Conservation (phyloP, 2,797 vertebrate species). For the Silurus aristotelis region DNA sequence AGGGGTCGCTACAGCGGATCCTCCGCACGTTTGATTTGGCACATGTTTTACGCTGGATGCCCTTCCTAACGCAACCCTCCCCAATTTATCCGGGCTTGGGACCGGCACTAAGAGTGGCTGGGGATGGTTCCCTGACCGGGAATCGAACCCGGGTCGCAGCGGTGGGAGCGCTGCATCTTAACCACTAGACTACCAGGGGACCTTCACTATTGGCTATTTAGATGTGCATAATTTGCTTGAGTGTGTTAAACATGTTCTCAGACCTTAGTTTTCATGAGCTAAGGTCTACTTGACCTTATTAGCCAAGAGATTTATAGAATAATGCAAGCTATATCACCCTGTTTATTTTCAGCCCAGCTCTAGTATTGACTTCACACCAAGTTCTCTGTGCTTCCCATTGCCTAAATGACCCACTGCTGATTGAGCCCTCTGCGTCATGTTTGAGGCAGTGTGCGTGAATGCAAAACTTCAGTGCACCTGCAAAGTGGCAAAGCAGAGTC, state of each 20-base stretch:
- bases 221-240: no score
- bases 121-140: no score
- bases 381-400: slow-evolving; percentile 26
- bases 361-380: neutral
- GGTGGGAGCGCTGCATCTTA: no score
- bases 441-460: slow-evolving; percentile 19
- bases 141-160: no score
- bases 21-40: no score
- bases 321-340: neutral
- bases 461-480: slow-evolving; percentile 36
- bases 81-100: no score
- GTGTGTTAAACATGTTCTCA: neutral
- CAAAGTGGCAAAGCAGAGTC: slow-evolving; percentile 28
- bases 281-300: neutral
- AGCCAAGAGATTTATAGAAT: neutral
- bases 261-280: neutral
- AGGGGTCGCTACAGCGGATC: no score
- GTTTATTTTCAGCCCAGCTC: slow-evolving; percentile 17
- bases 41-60: no score
- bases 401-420: slow-evolving; percentile 24
- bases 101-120: no score
- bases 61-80: no score
- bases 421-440: slow-evolving; percentile 23
- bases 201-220: neutral
- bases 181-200: no score